Percentiles rank a stretch among this genome's conserved stretches.
Conservation (phyloP, 2,797 vertebrate genomes). For the Acanthurus leucopareius region DNA sequence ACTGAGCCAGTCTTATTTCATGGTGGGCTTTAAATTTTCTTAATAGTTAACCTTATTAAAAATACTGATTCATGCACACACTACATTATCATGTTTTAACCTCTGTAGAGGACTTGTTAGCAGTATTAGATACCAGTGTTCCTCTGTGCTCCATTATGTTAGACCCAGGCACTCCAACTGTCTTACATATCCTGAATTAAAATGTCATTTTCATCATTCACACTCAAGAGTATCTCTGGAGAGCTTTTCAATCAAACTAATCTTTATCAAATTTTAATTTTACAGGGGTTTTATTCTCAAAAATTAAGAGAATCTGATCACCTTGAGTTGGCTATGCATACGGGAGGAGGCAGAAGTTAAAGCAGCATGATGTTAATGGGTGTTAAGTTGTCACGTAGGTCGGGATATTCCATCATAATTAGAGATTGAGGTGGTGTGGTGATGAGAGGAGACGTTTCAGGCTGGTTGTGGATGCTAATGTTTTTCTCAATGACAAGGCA, state of each 20-base stretch:
- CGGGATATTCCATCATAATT: background rate
- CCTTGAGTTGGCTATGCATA: background rate
- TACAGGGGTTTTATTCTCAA: background rate
- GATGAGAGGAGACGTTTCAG: background rate
- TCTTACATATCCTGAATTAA: background rate
- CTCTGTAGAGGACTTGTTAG: background rate
- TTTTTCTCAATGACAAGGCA: background rate
- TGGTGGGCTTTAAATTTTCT: background rate
- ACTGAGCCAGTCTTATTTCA: background rate
- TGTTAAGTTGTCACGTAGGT: background rate
- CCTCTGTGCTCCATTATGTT: slow-evolving; percentile 5
- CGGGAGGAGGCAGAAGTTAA: background rate
- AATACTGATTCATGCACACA: background rate
- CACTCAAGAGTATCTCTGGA: background rate
- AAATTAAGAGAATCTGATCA: background rate
- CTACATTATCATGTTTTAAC: slow-evolving; percentile 1
- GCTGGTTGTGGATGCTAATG: background rate
- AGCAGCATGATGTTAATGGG: background rate
- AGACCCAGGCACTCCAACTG: background rate
- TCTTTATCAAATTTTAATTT: slow-evolving; percentile 5
- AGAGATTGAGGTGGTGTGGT: background rate
- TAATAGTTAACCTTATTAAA: background rate
- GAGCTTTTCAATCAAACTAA: slow-evolving; percentile 1
- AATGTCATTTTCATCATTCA: slow-evolving; percentile 5
- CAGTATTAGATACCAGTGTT: background rate